Percentiles rank a stretch among this genome's conserved stretches.
Conservation (phyloP, 1,140 invertebrate genomes). For the Drosophila rhopaloa region DNA sequence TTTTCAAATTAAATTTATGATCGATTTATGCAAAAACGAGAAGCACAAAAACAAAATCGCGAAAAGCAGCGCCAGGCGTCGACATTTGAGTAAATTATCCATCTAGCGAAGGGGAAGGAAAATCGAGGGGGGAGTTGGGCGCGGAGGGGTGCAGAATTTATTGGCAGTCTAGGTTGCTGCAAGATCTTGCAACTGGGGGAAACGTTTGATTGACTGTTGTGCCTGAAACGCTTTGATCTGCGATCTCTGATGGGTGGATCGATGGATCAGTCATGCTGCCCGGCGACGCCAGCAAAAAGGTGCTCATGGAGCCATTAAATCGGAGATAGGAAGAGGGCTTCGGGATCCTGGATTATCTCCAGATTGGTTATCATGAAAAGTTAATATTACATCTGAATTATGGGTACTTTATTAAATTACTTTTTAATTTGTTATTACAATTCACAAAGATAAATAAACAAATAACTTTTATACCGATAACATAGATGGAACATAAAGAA, state of each 20-base stretch:
- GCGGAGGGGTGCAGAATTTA: slow-evolving; percentile 46
- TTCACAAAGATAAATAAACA: no score
- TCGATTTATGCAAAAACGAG: slow-evolving; percentile 76
- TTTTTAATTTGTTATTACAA: no score
- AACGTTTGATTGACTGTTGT: slow-evolving; percentile 74
- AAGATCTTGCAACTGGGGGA: slow-evolving; percentile 15
- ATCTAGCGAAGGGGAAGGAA: neutral
- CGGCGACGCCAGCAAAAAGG: slow-evolving; percentile 59
- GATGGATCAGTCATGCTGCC: slow-evolving; percentile 38
- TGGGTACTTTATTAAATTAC: no score
- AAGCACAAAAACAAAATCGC: slow-evolving; percentile 36
- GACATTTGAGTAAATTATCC: slow-evolving; percentile 75
- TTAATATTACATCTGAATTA: no score
- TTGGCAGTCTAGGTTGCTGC: slow-evolving; percentile 45
- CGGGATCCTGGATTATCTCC: neutral
- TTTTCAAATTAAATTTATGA: slow-evolving; percentile 82
- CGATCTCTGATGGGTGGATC: slow-evolving; percentile 21
- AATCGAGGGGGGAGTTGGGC: neutral
- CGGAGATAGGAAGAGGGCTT: neutral
- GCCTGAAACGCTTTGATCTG: slow-evolving; percentile 78
- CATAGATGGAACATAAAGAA: no score
- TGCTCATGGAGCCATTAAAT: slow-evolving; percentile 58
- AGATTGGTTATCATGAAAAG: no score
- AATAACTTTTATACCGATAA: no score
- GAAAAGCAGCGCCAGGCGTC: slow-evolving; percentile 69